phyloP scores from a whole-genome alignment of 2,113 vertebrate genomes.

The Chionomys nivalis region DNA sequence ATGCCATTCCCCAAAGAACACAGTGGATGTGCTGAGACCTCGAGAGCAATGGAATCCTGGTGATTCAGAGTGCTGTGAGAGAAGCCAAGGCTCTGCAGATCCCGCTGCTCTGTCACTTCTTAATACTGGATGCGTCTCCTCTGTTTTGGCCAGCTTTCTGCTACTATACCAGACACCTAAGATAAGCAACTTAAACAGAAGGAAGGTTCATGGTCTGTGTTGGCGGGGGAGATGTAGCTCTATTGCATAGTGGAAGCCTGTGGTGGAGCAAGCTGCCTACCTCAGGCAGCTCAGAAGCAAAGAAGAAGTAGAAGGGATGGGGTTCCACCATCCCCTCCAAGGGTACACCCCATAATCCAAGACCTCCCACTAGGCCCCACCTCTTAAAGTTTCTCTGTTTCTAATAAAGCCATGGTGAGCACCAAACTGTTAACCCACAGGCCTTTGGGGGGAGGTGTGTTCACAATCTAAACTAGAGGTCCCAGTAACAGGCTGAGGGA shows the following conservation, averaged over 20 bases:
- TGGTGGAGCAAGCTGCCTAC: not conserved
- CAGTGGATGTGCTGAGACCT: not conserved
- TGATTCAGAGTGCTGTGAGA: not conserved
- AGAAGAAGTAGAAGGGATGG: not conserved
- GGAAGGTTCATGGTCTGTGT: not conserved
- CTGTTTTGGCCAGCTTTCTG: not conserved
- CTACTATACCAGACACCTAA: not conserved
- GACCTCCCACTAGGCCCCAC: not conserved
- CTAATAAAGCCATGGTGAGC: not conserved
- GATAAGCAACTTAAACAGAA: not conserved
- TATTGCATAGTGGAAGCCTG: too few species aligned
- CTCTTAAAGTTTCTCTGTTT: not conserved
- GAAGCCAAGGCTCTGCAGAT: not conserved
- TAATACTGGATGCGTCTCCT: not conserved
- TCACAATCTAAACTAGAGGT: not conserved
- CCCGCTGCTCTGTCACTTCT: not conserved
- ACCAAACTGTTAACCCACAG: not conserved
- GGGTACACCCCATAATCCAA: not conserved
- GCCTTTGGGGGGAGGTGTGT: not conserved
- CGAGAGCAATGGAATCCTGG: not conserved
- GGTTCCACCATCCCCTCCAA: not conserved
- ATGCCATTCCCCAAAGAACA: not conserved
- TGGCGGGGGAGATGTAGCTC: too few species aligned
- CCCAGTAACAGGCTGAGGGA: not conserved
- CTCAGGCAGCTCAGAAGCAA: not conserved